A percentile compares a stretch with the other conserved stretches of the same genome.
phyloP scores from a whole-genome alignment of 1,140 invertebrate species.

The Cydia fagiglandana region DNA sequence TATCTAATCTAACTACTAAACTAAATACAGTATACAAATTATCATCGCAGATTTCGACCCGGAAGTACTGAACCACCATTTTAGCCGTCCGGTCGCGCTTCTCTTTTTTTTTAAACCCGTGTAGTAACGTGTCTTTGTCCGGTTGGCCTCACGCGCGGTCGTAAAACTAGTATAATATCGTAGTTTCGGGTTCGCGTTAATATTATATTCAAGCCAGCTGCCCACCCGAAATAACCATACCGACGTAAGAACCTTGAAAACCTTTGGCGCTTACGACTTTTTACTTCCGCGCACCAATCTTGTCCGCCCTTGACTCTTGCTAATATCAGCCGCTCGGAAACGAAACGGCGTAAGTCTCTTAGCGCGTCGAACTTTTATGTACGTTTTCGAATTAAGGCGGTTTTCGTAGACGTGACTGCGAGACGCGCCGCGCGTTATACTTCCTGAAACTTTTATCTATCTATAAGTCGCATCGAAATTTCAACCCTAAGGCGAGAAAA shows the following conservation, averaged over 20 bases:
- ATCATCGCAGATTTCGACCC: no score
- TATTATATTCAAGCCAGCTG: conserved; percentile 66
- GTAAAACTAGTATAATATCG: conserved; percentile 56
- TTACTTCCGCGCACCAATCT: neutral
- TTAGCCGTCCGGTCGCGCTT: conserved; percentile 38
- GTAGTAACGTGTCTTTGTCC: conserved; percentile 44
- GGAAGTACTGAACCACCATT: neutral
- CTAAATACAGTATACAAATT: no score
- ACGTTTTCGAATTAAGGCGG: conserved; percentile 30
- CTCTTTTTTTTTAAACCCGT: conserved; percentile 40
- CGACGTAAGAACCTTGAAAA: neutral
- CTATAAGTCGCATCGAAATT: neutral
- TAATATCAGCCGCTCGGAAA: neutral
- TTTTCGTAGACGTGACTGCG: conserved; percentile 43
- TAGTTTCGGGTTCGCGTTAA: conserved; percentile 55
- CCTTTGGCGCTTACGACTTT: neutral
- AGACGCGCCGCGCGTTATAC: neutral
- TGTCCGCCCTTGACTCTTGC: conserved; percentile 68
- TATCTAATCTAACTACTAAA: no score
- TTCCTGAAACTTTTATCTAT: conserved; percentile 3
- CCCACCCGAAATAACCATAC: neutral
- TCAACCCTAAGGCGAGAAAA: neutral
- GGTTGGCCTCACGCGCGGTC: conserved; percentile 54
- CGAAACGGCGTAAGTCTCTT: neutral
- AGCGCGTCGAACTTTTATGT: neutral